These are phyloP conservation scores for Drosophila peninsularis DNA, from an alignment of 2,888 invertebrate genomes.

Conservation along the genomic window DNA sequence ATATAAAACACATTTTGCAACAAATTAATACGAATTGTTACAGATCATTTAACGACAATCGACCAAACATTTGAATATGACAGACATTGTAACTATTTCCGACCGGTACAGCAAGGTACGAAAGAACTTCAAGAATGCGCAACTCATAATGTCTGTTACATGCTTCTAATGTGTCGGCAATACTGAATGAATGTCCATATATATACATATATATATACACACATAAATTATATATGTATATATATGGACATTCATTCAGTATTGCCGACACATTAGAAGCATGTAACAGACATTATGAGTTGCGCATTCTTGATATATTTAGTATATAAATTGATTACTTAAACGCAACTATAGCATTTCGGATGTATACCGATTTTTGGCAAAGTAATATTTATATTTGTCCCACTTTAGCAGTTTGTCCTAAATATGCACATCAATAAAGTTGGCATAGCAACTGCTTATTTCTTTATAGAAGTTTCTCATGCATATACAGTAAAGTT, in stretches of 20 bases:
- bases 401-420: slow-evolving; percentile 40
- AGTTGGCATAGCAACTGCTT: slow-evolving; percentile 63
- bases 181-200: slow-evolving; percentile 1
- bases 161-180: slow-evolving; percentile 12
- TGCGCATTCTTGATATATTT: slow-evolving; percentile 37
- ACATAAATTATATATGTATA: slow-evolving; percentile 11
- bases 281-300: slow-evolving; percentile 19
- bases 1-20: neutral
- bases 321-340: slow-evolving; percentile 11
- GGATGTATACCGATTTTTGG: slow-evolving; percentile 6
- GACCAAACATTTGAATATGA: slow-evolving; percentile 46
- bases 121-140: slow-evolving; percentile 39
- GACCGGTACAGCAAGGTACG: slow-evolving; percentile 56
- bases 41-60: slow-evolving; percentile 34
- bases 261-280: slow-evolving; percentile 11
- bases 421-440: slow-evolving; percentile 39
- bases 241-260: slow-evolving; percentile 10
- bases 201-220: slow-evolving; percentile 12
- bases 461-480: neutral
- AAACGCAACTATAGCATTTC: slow-evolving; percentile 25
- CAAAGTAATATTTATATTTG: slow-evolving; percentile 22
- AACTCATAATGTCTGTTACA: slow-evolving; percentile 21
- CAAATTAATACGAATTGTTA: neutral
- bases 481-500: neutral
- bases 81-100: slow-evolving; percentile 18